Conservation (phyloP, 2,797 vertebrate genomes). For the Ptychadena robeensis region DNA sequence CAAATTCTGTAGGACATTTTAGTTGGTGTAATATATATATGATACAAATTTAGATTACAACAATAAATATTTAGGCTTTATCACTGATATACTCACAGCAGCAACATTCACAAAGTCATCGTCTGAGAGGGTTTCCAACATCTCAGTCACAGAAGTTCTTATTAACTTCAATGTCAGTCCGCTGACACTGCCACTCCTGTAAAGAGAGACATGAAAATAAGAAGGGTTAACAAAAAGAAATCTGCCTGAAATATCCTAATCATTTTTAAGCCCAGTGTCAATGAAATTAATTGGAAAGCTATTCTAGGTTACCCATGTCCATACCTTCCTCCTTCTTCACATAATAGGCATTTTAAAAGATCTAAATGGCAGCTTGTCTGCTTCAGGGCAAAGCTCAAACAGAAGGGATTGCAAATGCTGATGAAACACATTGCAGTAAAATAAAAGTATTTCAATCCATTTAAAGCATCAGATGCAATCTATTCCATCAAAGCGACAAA, state of each 20-base stretch:
- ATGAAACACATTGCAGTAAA: constrained; percentile 57
- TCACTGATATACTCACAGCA: constrained; percentile 83
- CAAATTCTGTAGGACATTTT: too few species aligned
- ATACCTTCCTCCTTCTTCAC: constrained; percentile 33
- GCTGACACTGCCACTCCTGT: constrained; percentile 94
- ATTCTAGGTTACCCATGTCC: constrained; percentile 41
- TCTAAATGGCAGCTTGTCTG: constrained; percentile 50
- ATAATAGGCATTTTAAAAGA: constrained; percentile 60
- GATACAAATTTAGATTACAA: neutral
- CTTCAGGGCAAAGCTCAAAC: constrained; percentile 61
- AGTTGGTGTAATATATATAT: too few species aligned
- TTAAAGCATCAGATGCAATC: constrained; percentile 64
- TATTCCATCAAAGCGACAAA: constrained; percentile 55
- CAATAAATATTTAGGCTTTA: neutral
- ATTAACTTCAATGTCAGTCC: constrained; percentile 95
- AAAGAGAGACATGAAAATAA: constrained; percentile 50
- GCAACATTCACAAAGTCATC: constrained; percentile 99
- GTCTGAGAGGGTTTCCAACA: constrained; percentile 96
- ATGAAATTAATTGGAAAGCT: constrained; percentile 18
- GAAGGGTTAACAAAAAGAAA: constrained; percentile 44
- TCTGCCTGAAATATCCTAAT: constrained; percentile 36
- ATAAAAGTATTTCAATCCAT: constrained; percentile 53
- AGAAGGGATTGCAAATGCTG: constrained; percentile 60
- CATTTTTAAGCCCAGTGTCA: constrained; percentile 39
- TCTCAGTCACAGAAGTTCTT: constrained; percentile 93